Percentiles rank a stretch among this genome's conserved stretches.
Evolutionary conservation across 2,888 invertebrate species (phyloP).

Genomic region (Aphidius colemani): DNA sequence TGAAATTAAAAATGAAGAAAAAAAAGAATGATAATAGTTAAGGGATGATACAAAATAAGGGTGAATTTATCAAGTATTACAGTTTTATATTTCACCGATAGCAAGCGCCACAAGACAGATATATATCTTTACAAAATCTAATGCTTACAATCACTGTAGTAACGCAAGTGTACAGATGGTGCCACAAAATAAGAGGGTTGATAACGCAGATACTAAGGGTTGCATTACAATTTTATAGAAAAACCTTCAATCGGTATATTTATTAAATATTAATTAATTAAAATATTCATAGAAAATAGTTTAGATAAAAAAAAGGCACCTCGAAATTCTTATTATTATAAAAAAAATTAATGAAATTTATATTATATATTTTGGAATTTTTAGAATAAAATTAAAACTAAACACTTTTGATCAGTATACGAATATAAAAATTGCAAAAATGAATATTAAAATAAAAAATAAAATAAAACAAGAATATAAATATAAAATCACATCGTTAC

Average conservation of each 20-base stretch:
- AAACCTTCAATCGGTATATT: slow-evolving; percentile 30
- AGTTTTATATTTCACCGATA: slow-evolving; percentile 15
- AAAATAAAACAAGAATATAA: no score
- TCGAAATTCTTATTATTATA: no score
- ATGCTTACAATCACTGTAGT: not conserved
- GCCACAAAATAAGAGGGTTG: slow-evolving; percentile 27
- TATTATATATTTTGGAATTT: not conserved
- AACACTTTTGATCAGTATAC: no score
- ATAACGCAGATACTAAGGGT: slow-evolving; percentile 9
- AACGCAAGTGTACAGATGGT: slow-evolving; percentile 39
- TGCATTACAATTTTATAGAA: not conserved
- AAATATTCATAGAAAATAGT: no score
- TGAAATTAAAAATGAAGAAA: not conserved
- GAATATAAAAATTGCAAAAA: no score
- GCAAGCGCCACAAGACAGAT: slow-evolving; percentile 27
- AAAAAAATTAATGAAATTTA: not conserved
- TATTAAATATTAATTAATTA: no score
- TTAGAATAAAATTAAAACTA: no score
- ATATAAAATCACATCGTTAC: slow-evolving; percentile 10
- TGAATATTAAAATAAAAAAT: no score
- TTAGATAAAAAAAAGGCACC: no score
- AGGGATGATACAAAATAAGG: slow-evolving; percentile 2
- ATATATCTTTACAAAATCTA: slow-evolving; percentile 2
- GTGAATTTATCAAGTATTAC: not conserved
- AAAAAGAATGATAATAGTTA: slow-evolving; percentile 25